Percentiles rank a stretch among this genome's conserved stretches.
phyloP scores from a whole-genome alignment of 2,888 invertebrate species.

The Hydrotaea diabolus region DNA sequence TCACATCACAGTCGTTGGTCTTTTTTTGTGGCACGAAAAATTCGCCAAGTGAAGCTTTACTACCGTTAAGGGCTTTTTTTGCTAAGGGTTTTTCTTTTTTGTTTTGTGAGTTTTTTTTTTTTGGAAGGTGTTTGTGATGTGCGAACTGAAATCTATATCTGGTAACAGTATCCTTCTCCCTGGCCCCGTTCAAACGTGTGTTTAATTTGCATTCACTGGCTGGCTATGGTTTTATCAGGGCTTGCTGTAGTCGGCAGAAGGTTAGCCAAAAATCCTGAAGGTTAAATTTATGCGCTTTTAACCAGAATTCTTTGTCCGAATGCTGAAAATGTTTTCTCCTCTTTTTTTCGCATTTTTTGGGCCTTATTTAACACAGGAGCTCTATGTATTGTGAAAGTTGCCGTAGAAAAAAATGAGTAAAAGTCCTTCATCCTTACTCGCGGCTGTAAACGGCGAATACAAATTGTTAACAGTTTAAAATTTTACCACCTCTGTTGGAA shows the following conservation, averaged over 20 bases:
- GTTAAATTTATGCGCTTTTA: not conserved
- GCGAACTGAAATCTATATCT: no score
- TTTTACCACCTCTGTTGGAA: not conserved
- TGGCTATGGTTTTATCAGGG: not conserved
- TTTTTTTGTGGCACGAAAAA: not conserved
- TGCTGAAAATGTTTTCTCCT: not conserved
- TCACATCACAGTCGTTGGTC: not conserved
- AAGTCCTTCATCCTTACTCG: not conserved
- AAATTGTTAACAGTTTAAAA: slow-evolving; percentile 35
- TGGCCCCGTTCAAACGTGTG: no score
- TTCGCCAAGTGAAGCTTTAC: not conserved
- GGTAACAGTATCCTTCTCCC: no score
- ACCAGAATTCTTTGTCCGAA: not conserved
- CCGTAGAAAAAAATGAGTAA: no score
- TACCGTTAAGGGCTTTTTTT: not conserved
- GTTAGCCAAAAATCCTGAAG: not conserved
- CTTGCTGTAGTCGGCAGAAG: no score
- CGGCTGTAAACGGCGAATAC: not conserved
- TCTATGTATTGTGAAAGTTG: no score
- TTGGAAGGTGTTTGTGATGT: no score
- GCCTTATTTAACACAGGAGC: no score
- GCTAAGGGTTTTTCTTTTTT: not conserved
- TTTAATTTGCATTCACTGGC: no score
- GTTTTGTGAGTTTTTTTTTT: no score
- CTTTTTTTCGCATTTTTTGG: not conserved